Base-by-base conservation (phyloP, 2,113 vertebrate genomes). In the Salvelinus sp. region DNA sequence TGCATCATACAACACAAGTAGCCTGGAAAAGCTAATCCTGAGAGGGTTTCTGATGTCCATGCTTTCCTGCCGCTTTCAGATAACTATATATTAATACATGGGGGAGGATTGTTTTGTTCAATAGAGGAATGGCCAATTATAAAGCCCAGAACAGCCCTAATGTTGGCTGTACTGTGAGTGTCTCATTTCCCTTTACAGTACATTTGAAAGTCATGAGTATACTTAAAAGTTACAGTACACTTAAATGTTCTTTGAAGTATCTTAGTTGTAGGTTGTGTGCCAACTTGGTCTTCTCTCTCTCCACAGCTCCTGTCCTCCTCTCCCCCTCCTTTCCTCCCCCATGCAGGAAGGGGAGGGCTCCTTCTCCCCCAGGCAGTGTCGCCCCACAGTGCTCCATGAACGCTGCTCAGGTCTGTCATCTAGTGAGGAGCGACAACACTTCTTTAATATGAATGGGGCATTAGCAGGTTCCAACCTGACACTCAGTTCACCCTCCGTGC, bases 401-500 rank as follows among this genome's bases (percentile, higher is more conserved):
- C 86, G 84, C 82, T 84, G 81, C 33, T 27, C 73, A 72, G 62
- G 83, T 78, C 27, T 63, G n/a, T 76, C 63, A 65, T 47, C 50
- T 60, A 75, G 48, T 33, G 20, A 22, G 38, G 68, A 38, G 10
- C 68, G 30, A 62, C 6, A 20, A 54, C 70, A 25, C 71, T 54
- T 63, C 77, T 88, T 89, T 83, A 89, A 90, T 89, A 92, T 89
- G 89, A 87, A 91, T 90, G 84, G 88, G 74, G 85, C 82, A 79
- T 78, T 66, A 79, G 77, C 76, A 76, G 70, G 74, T 74, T 73
- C 63, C 38, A 82, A 82, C 68, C 77, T 85, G 79, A 76, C 83
- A 75, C 82, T 1, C 50, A 9, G 48, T 60, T 89, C 80, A 84
- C 88, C 84, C 88, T 83, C 84, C 47, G 84, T 54, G 84, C 77